Evolutionary conservation across 2,888 invertebrate genomes (phyloP).

Genomic region (Gastrophysa polygoni): DNA sequence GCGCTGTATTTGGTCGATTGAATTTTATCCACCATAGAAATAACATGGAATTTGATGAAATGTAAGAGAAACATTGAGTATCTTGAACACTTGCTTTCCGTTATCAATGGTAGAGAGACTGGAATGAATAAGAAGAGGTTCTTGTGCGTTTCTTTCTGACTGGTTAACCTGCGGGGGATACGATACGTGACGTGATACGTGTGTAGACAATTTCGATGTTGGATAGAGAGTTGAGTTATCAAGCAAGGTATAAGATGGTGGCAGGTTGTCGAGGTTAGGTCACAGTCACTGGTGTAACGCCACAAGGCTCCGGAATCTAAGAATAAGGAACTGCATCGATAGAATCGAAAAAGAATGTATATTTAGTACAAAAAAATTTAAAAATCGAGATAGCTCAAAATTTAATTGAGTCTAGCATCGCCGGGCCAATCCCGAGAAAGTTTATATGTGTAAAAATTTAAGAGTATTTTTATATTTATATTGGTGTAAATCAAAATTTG

Average conservation of each 20-base stretch:
- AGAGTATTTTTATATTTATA: slow-evolving; percentile 62
- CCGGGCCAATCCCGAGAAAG: slow-evolving; percentile 49
- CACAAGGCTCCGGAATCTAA: slow-evolving; percentile 55
- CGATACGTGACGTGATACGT: too few relatives aligned
- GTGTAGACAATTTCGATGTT: slow-evolving; percentile 8
- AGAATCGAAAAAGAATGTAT: slow-evolving; percentile 61
- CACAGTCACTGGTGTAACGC: slow-evolving; percentile 58
- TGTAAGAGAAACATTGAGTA: too few relatives aligned
- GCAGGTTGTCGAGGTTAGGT: slow-evolving; percentile 56
- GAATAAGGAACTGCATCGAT: slow-evolving; percentile 59
- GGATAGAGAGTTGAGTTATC: slow-evolving; percentile 45
- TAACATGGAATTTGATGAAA: too few relatives aligned
- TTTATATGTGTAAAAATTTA: slow-evolving; percentile 61
- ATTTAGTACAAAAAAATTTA: slow-evolving; percentile 57
- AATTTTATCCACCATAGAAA: too few relatives aligned
- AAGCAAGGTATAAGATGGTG: slow-evolving; percentile 47
- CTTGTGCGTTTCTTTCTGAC: too few relatives aligned
- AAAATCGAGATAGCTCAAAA: slow-evolving; percentile 61
- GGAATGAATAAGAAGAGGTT: too few relatives aligned
- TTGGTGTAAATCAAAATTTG: slow-evolving; percentile 63
- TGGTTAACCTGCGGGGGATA: too few relatives aligned
- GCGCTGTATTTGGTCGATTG: too few relatives aligned
- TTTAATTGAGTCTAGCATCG: slow-evolving; percentile 51
- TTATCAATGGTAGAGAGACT: too few relatives aligned
- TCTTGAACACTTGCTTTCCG: too few relatives aligned